These are phyloP conservation scores for Babyrousa celebensis DNA, from an alignment of 2,797 vertebrate genomes.

Conservation along the genomic window DNA sequence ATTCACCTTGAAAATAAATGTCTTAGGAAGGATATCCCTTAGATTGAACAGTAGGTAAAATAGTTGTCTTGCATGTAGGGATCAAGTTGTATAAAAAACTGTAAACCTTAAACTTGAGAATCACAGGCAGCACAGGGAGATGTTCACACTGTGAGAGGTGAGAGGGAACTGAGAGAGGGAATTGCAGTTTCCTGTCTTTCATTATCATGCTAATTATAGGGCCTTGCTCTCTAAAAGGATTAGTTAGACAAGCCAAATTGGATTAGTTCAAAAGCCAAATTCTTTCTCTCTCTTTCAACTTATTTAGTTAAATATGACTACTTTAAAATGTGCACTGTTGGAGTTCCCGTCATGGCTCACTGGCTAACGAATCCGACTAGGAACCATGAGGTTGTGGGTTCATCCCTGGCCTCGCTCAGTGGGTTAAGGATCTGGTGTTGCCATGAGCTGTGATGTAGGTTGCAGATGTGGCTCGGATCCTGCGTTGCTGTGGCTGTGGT, in stretches of 20 bases:
- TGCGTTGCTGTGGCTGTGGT: too few species aligned
- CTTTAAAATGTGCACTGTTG: background rate
- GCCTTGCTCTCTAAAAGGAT: background rate
- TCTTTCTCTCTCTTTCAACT: background rate
- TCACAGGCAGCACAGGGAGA: background rate
- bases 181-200: background rate
- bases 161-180: background rate
- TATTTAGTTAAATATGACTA: background rate
- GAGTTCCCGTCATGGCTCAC: too few species aligned
- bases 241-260: constrained; percentile 13
- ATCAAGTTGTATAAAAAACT: constrained; percentile 33
- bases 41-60: constrained; percentile 54
- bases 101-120: constrained; percentile 8
- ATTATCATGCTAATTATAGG: background rate
- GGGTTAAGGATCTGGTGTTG: too few species aligned
- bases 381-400: too few species aligned
- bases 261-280: constrained; percentile 15
- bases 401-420: too few species aligned
- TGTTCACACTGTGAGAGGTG: background rate
- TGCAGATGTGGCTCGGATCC: too few species aligned
- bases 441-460: too few species aligned
- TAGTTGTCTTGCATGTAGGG: background rate
- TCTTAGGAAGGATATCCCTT: background rate
- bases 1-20: constrained; percentile 27
- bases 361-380: too few species aligned